A percentile compares a stretch with the other conserved stretches of the same genome.
Conservation (phyloP, 2,888 invertebrate species). For the Dolichopus griseipennis region DNA sequence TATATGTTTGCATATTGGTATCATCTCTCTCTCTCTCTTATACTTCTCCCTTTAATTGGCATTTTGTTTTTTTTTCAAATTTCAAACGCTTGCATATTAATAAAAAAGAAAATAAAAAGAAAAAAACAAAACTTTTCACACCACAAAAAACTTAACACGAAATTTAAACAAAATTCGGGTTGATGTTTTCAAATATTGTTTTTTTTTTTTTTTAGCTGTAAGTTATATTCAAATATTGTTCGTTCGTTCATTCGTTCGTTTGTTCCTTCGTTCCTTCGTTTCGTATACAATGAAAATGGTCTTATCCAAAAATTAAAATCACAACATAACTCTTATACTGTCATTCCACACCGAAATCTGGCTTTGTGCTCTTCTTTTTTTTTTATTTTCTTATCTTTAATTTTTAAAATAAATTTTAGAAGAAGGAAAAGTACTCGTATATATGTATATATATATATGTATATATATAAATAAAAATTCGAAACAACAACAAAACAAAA, state of each 20-base stretch:
- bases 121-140: neutral
- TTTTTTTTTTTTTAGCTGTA: neutral
- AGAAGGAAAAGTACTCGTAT: neutral
- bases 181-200: neutral
- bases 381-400: neutral
- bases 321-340: conserved; percentile 6
- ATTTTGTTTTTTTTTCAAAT: too few species aligned
- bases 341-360: neutral
- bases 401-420: neutral
- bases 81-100: neutral
- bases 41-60: neutral
- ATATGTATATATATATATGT: too few species aligned
- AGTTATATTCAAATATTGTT: neutral
- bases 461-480: too few species aligned
- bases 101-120: neutral
- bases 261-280: too few species aligned
- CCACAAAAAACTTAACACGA: conserved; percentile 5
- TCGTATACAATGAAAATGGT: neutral
- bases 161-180: neutral
- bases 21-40: neutral
- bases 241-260: neutral
- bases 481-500: neutral
- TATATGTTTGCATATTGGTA: too few species aligned
- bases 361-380: neutral
- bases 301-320: conserved; percentile 6